These are phyloP conservation scores for Axis porcinus DNA, from an alignment of 2,113 vertebrate species.

Conservation along the genomic window DNA sequence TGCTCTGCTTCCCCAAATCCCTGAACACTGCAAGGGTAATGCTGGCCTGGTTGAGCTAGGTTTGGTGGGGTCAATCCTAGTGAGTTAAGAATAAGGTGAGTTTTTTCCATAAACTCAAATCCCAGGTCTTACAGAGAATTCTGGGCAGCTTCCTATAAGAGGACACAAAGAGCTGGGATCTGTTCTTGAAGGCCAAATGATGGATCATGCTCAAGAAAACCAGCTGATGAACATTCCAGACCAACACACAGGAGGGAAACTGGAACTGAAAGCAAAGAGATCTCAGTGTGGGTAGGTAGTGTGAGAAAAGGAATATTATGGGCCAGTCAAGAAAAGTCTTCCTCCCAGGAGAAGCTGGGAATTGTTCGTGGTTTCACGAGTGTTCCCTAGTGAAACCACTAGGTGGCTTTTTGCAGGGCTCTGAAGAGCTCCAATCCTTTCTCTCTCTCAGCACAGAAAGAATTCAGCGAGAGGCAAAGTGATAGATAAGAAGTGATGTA, in stretches of 20 bases:
- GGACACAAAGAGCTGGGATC: neutral
- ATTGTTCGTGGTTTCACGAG: neutral
- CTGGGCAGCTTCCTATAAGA: neutral
- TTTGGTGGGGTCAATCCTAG: neutral
- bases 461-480: neutral
- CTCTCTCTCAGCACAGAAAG: neutral
- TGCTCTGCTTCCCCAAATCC: too few relatives aligned
- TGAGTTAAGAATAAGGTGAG: neutral
- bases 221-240: neutral
- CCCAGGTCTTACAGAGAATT: neutral
- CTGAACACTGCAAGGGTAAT: neutral
- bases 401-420: neutral
- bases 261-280: neutral
- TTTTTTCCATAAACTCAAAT: conserved; percentile 16
- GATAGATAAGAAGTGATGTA: neutral
- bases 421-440: neutral
- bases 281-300: neutral
- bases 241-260: neutral
- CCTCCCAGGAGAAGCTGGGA: neutral
- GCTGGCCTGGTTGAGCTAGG: neutral
- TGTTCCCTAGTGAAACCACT: neutral
- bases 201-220: neutral
- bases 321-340: neutral
- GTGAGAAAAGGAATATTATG: neutral
- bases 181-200: neutral